Conservation (phyloP, 2,797 vertebrate genomes). For the Protosalanx chinensis region DNA sequence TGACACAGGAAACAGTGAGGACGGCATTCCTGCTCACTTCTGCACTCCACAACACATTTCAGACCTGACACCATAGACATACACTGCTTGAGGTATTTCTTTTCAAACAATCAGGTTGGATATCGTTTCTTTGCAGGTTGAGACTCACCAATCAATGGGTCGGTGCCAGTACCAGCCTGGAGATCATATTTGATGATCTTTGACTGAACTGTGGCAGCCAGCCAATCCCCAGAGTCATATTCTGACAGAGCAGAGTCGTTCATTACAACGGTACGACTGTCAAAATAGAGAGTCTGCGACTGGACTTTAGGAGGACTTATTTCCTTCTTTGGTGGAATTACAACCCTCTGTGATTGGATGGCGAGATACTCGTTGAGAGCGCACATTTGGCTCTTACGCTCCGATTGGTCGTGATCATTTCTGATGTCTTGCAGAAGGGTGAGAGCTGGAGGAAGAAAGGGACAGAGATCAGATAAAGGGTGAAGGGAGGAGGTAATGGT, state of each 20-base stretch:
- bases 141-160: slow-evolving; percentile 61
- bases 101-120: not conserved
- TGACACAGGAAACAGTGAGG: slow-evolving; percentile 64
- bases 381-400: slow-evolving; percentile 7
- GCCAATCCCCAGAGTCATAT: not conserved
- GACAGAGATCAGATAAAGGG: not conserved
- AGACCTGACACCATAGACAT: slow-evolving; percentile 54
- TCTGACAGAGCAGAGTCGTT: not conserved
- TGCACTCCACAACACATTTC: slow-evolving; percentile 54
- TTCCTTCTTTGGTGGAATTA: slow-evolving; percentile 22
- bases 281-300: slow-evolving; percentile 2
- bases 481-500: not conserved
- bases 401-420: not conserved
- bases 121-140: not conserved
- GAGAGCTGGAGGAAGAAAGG: not conserved
- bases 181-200: slow-evolving; percentile 25
- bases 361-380: not conserved
- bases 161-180: slow-evolving; percentile 33
- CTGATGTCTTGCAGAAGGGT: slow-evolving; percentile 42
- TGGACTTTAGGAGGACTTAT: not conserved
- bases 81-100: slow-evolving; percentile 7
- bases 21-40: slow-evolving; percentile 46
- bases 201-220: not conserved
- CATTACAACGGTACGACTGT: not conserved
- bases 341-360: slow-evolving; percentile 33